Evolutionary conservation across 1,140 invertebrate species (phyloP), one percentile per base, ranked within the genome.

Genomic region (Orussus abietinus): DNA sequence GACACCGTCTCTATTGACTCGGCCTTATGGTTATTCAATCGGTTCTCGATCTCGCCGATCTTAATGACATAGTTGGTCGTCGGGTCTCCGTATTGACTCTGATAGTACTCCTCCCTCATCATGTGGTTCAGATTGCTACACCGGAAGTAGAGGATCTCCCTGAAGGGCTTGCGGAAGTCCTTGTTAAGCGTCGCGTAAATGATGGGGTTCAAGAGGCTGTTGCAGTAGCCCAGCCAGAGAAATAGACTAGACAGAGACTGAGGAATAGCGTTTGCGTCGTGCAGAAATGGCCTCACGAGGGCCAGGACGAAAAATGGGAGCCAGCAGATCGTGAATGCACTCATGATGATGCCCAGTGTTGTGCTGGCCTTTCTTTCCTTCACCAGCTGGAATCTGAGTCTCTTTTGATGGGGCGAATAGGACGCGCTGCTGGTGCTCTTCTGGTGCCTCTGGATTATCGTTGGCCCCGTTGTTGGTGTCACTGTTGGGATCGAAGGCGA

Each of bases 281-380:
- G 74, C 3, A 88, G 72, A 59, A 94, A 94, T n/a, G 83, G 90
- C 57, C 83, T 78, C 19, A 96, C 80, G 6, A 96, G 70, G 1
- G 93, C 92, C 20, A 95, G 76, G 5, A 96, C 88, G 69, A 98
- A 97, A 68, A 96, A 99, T 2, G 96, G 96, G 20, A 98, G 73
- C 96, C 95, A 99, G 65, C 95, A 98, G 38, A 96, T 75, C 10
- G 88, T 90, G 60, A 99, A 98, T 1, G 94, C 92, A 43, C 90
- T 94, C 90, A 95, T 93, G 35, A 99, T 96, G 38, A 99, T 96
- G 9, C 94, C 94, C 39, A 98, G 77, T 0, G 95, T 98, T 12
- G 93, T 92, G 35, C 92, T 94, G 3, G 94, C 94, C 66, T 97
- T 96, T 30, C 91, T 79, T 59, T 95, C 92, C 54, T 92, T 93